Evolutionary conservation across 1,140 invertebrate genomes (phyloP).

Genomic region (Anthonomus grandis): DNA sequence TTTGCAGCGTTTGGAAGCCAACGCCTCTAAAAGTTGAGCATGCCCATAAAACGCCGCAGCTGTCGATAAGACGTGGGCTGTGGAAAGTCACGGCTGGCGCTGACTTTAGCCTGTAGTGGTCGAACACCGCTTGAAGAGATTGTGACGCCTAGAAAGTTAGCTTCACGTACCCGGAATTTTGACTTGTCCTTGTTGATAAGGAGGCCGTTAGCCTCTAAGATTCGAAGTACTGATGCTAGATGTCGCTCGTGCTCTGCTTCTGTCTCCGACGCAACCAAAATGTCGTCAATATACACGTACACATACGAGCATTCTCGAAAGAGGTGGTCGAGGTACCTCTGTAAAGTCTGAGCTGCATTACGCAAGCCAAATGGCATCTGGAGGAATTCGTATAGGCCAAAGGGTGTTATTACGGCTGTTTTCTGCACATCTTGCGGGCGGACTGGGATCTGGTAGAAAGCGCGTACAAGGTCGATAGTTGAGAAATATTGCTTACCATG

Average conservation of each 20-base stretch:
- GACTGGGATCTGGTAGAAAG: slow-evolving; percentile 52
- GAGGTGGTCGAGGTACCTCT: slow-evolving; percentile 51
- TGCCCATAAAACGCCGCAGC: slow-evolving; percentile 39
- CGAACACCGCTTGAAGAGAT: slow-evolving; percentile 33
- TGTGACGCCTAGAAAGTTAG: slow-evolving; percentile 40
- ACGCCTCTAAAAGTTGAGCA: background rate
- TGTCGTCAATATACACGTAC: slow-evolving; percentile 45
- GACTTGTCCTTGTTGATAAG: slow-evolving; percentile 40
- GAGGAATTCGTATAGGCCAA: slow-evolving; percentile 43
- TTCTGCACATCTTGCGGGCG: slow-evolving; percentile 39
- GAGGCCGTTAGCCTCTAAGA: slow-evolving; percentile 30
- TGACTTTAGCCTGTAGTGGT: slow-evolving; percentile 31
- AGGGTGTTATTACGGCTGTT: slow-evolving; percentile 38
- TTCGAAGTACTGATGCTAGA: slow-evolving; percentile 28
- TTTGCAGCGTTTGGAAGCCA: background rate
- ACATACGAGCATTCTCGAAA: slow-evolving; percentile 38
- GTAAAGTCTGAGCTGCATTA: slow-evolving; percentile 49
- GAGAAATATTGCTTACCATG: slow-evolving; percentile 47
- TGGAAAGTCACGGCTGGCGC: background rate
- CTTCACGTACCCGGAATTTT: slow-evolving; percentile 24
- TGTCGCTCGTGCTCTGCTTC: slow-evolving; percentile 36
- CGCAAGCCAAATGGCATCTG: slow-evolving; percentile 41
- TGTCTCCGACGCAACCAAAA: slow-evolving; percentile 37
- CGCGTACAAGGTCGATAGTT: slow-evolving; percentile 49
- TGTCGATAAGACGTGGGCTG: slow-evolving; percentile 18